These are phyloP conservation scores for Lepidochitona cinerea DNA, from an alignment of 2,888 invertebrate genomes.

Conservation along the genomic window DNA sequence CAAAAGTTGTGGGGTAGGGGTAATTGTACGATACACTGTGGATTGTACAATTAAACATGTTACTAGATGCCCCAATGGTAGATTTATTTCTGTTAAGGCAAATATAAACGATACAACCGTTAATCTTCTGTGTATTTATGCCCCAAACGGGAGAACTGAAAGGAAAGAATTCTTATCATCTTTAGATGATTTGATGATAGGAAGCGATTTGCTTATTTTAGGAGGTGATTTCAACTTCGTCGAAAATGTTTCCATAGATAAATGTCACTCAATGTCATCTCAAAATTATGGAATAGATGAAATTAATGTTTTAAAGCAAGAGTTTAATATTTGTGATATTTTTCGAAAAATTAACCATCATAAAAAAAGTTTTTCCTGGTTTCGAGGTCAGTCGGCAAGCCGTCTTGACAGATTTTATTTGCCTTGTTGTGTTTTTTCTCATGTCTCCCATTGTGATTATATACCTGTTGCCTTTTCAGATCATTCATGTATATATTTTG, in stretches of 20 bases:
- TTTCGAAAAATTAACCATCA: constrained; percentile 15
- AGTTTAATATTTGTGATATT: constrained; percentile 18
- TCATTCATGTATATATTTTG: background rate
- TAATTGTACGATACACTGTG: background rate
- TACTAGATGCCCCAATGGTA: background rate
- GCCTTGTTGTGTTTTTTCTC: background rate
- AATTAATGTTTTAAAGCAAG: constrained; percentile 14
- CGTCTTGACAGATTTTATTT: background rate
- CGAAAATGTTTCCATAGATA: constrained; percentile 14
- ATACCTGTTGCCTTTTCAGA: background rate
- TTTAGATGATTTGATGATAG: background rate
- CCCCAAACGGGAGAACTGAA: background rate
- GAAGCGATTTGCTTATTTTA: constrained; percentile 10
- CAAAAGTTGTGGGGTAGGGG: background rate
- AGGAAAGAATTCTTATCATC: background rate
- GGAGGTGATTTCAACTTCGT: constrained; percentile 27
- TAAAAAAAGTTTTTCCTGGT: background rate
- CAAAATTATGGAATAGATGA: constrained; percentile 2
- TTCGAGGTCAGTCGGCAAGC: background rate
- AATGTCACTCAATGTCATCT: no score
- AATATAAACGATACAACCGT: background rate
- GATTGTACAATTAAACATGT: background rate
- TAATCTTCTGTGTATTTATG: background rate
- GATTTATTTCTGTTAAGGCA: background rate
- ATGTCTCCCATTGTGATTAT: background rate